Conservation (phyloP, 2,797 vertebrate genomes). For the Sebastiscus albofasciatus region DNA sequence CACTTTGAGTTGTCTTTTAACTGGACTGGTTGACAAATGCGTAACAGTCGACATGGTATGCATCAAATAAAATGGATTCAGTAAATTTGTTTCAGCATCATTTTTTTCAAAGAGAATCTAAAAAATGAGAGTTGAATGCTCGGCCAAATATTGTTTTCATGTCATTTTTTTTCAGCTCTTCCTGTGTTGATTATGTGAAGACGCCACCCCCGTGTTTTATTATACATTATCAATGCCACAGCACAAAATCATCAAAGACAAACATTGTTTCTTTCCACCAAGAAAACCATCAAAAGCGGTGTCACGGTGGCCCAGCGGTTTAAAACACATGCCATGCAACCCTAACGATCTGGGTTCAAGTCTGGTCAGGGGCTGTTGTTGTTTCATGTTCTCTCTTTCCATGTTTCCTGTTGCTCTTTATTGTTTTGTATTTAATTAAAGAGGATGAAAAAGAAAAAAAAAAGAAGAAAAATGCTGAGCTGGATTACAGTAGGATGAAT, state of each 20-base stretch:
- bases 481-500: not conserved
- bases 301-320: slow-evolving; percentile 44
- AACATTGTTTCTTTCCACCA: slow-evolving; percentile 45
- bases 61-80: not conserved
- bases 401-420: slow-evolving; percentile 22
- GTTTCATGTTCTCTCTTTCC: slow-evolving; percentile 9
- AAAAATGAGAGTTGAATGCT: not conserved
- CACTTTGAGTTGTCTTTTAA: not conserved
- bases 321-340: slow-evolving; percentile 32
- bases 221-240: slow-evolving; percentile 42
- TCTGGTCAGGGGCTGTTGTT: slow-evolving; percentile 22
- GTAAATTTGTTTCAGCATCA: slow-evolving; percentile 6
- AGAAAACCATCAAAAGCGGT: slow-evolving; percentile 55
- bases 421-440: slow-evolving; percentile 38
- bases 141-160: not conserved
- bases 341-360: slow-evolving; percentile 35
- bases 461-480: not conserved
- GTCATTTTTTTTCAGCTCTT: not conserved
- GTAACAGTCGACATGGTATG: not conserved
- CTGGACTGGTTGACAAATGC: not conserved
- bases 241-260: slow-evolving; percentile 54
- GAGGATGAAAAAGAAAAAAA: not conserved
- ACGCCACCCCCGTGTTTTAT: slow-evolving; percentile 36
- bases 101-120: not conserved
- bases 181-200: slow-evolving; percentile 24